A percentile compares a stretch with the other conserved stretches of the same genome.
Conservation (phyloP, 2,888 invertebrate species). For the Erannis defoliaria region DNA sequence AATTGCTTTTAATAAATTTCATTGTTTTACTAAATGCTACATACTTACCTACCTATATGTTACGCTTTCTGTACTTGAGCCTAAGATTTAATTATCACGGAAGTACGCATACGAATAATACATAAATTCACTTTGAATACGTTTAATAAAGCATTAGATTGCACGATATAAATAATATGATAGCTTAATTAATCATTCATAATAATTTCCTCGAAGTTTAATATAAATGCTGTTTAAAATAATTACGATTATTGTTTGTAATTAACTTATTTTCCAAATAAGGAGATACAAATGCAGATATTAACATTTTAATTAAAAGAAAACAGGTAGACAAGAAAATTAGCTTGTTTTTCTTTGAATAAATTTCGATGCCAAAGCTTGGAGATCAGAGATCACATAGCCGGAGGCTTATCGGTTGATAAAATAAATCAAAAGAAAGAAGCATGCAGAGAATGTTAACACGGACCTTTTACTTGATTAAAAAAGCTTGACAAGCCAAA, state of each 20-base stretch:
- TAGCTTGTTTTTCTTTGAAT: slow-evolving; percentile 1
- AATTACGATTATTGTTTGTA: slow-evolving; percentile 8
- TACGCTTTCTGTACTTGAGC: neutral
- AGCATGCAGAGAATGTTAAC: neutral
- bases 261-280: slow-evolving; percentile 22
- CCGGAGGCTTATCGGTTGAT: slow-evolving; percentile 1
- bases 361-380: neutral
- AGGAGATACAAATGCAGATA: slow-evolving; percentile 2
- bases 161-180: slow-evolving; percentile 3
- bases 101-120: slow-evolving; percentile 4
- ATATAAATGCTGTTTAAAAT: neutral
- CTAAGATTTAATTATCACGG: slow-evolving; percentile 4
- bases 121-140: slow-evolving; percentile 7
- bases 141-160: slow-evolving; percentile 12
- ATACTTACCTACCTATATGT: neutral
- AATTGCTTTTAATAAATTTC: no score
- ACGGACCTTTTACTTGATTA: neutral
- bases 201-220: slow-evolving; percentile 13
- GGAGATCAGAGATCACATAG: no score
- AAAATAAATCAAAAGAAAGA: slow-evolving; percentile 8
- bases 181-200: slow-evolving; percentile 15
- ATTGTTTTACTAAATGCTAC: neutral
- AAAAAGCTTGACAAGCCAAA: neutral
- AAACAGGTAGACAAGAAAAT: slow-evolving; percentile 3
- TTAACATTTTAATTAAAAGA: neutral